Base-by-base conservation (phyloP, 2,888 invertebrate genomes). In the Hirudinaria manillensis region DNA sequence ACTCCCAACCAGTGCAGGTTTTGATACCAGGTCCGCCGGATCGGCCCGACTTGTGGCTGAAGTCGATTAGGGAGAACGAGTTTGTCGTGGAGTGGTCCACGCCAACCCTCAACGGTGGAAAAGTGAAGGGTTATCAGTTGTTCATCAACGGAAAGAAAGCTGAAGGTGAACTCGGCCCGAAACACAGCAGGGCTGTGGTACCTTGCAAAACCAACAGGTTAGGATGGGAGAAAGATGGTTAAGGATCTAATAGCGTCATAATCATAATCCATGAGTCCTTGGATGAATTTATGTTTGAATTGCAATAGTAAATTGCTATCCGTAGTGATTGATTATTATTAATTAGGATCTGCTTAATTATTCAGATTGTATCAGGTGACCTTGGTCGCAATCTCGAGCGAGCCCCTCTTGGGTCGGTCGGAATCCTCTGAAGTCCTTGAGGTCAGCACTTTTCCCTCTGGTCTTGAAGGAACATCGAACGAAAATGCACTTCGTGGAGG, bases 1-100 rank as follows among this genome's bases (percentile, higher is more conserved):
- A 79, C 45, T 79, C 81, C 4, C 84, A 84, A 78, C 81, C 80
- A 36, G 80, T 84, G 3, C 84, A 84, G 78, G 80, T 83, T 38
- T 80, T 84, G 79, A 80, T 83, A 10, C 85, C 85, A 1, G 85
- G 85, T 0, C 81, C 83, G 10, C 85, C 85, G 10, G 84, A 85
- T 76, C 78, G 83, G 6, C 85, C 85, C 3, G 82, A 83, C 72
- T 82, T 85, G 75, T 85, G 82, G 81, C 79, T 82, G 3, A 80
- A 81, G 65, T 81, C 83, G 24, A 79, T 81, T 55, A 82, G 80
- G 38, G 80, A 81, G 6, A 82, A 83, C 72, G 83, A 84, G 79
- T 83, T 85, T 79, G 81, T 82, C 32, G 82, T 85, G 53, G 84
- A 85, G 76, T 85, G 85, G 85, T 83, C 82, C 10, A 84, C 85